Base-by-base conservation (phyloP, 2,113 vertebrate species). In the Bostrychus sinensis region DNA sequence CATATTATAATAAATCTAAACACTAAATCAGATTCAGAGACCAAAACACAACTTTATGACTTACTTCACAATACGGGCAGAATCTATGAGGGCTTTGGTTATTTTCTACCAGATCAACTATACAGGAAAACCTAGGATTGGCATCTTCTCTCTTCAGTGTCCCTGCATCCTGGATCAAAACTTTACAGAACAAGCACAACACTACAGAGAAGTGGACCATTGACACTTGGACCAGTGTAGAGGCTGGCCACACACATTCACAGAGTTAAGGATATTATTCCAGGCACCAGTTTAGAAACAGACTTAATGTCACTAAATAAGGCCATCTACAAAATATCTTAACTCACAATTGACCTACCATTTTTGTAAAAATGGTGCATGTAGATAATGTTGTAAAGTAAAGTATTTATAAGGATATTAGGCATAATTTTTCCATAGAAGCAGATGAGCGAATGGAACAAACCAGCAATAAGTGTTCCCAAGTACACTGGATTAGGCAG, bases 51-150 rank as follows among this genome's bases (percentile, higher is more conserved):
- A 23, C 19, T 7, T 3, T 20, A 42, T 17, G n/a, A 41, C 68
- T 76, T 62, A 92, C 93, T 91, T 94, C 93, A 86, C 93, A 94
- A 82, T 91, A 89, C n/a, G 91, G 90, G 76, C 93, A 94, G 80
- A 93, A 94, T 39, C 67, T 83, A 20, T 81, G 75, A 4, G 80
- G 81, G 41, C 74, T 91, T 77, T 93, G 71, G 73, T 90, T 89
- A 17, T 80, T 84, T 72, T 90, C 89, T 41, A 93, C 80, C 56
- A 94, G 86, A 72, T 92, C 90, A 19, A 83, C 80, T 0, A 93
- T 78, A 43, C 84, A 87, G 56, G 90, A 86, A 78, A 89, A 91
- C 23, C 77, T 72, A 45, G 88, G 77, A 63, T 91, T 87, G 26
- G 81, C 65, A 7, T 91, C 85, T 13, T 66, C 74, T 58, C 69